Evolutionary conservation across 1,140 invertebrate genomes (phyloP).

Genomic region (Pogonus chalceus): DNA sequence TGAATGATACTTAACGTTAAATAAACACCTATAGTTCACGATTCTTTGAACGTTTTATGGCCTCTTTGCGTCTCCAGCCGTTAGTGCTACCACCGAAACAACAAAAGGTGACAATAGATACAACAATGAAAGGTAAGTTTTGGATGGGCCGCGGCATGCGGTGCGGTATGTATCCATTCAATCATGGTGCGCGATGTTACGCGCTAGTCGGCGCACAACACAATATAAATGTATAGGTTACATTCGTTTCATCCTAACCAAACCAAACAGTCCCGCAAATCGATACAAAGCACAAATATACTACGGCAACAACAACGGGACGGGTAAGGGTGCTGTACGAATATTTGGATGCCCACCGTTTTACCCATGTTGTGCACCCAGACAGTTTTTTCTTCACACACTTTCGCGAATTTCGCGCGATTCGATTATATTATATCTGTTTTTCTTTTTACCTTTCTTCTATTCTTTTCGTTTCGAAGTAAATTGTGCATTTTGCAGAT

Average conservation of each 20-base stretch:
- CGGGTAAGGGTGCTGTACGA: too few relatives aligned
- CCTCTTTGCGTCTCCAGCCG: neutral
- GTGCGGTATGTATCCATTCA: neutral
- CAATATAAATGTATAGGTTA: slow-evolving; percentile 6
- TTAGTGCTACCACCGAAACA: too few relatives aligned
- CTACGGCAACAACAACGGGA: neutral
- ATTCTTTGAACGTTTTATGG: neutral
- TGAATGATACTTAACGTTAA: neutral
- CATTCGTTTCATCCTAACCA: neutral
- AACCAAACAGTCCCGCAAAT: neutral
- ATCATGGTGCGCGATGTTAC: neutral
- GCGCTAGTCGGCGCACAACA: neutral
- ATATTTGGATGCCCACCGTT: too few relatives aligned
- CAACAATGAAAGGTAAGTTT: neutral
- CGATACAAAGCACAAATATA: slow-evolving; percentile 1
- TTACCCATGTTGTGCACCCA: neutral
- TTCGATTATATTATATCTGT: too few relatives aligned
- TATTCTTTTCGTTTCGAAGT: too few relatives aligned
- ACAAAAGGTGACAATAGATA: too few relatives aligned
- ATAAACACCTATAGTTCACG: neutral
- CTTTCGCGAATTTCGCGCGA: too few relatives aligned
- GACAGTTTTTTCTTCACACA: too few relatives aligned
- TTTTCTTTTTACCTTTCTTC: too few relatives aligned
- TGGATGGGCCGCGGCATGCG: neutral
- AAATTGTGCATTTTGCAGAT: too few relatives aligned